Evolutionary conservation across 2,113 vertebrate species (phyloP).

Genomic region (Lethenteron reissneri): DNA sequence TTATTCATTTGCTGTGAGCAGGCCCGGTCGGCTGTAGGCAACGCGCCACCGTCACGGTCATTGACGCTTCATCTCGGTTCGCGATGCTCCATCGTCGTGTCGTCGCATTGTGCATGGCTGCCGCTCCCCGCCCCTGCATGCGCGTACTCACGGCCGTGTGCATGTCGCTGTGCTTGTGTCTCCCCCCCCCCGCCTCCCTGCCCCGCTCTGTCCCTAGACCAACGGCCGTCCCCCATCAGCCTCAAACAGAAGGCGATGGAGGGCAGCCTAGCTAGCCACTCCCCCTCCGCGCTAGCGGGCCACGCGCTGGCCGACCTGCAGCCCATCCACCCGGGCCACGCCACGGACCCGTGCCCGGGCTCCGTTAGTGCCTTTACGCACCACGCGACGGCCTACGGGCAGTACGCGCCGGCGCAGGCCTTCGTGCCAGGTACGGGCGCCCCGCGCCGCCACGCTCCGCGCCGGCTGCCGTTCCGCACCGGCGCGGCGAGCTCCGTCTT

Average conservation of each 20-base stretch:
- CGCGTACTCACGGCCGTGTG: no score
- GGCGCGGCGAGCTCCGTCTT: not conserved
- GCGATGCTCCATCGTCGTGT: no score
- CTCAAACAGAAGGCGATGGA: slow-evolving; percentile 5
- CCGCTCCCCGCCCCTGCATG: no score
- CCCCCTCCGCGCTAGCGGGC: not conserved
- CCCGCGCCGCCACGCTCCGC: not conserved
- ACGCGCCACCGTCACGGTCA: no score
- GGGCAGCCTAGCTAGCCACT: not conserved
- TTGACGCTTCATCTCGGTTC: no score
- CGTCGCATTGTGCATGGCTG: no score
- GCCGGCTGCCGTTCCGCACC: not conserved
- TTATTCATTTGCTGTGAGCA: no score
- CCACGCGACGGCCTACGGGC: not conserved
- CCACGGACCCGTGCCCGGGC: not conserved
- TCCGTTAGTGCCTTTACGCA: not conserved
- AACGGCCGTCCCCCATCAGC: not conserved
- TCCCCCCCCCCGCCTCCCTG: not conserved
- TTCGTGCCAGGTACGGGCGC: slow-evolving; percentile 4
- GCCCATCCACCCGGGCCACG: not conserved
- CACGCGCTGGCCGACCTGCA: slow-evolving; percentile 2
- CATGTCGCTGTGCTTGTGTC: not conserved
- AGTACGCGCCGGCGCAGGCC: not conserved
- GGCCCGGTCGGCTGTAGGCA: no score
- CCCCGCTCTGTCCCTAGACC: not conserved